Base-by-base conservation (phyloP, 2,113 vertebrate genomes). In the Cichladusa arquata region DNA sequence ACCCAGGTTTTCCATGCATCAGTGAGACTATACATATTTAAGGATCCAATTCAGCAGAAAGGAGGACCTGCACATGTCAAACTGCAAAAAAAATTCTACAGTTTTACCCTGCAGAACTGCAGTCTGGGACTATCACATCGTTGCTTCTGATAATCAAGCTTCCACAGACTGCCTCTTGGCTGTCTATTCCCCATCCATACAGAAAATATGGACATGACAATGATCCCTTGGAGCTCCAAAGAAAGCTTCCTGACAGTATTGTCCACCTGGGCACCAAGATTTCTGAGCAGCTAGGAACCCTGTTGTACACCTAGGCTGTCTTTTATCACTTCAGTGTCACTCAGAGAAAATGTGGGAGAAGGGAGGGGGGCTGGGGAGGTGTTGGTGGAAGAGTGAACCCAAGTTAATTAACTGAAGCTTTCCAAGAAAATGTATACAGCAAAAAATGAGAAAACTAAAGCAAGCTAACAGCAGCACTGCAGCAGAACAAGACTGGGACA, bases 1-100 rank as follows among this genome's bases (percentile, higher is more conserved):
- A 77, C 62, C 86, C 76, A 86, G 36, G 76, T 95, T 89, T 86
- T 95, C 93, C 70, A 47, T 50, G 85, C 53, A 40, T 95, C 85
- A 60, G 61, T 81, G 71, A 71, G 71, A 92, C 85, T 70, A 70
- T 56, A 73, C n/a, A 78, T 94, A 79, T 70, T 80, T 36, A 83
- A 85, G 44, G 60, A 36, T 58, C 95, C 78, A 56, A 62, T 61
- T 84, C 84, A 85, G 79, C 78, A 72, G 12, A 84, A 82, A n/a
- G 50, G 60, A 92, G 54, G 65, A 65, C 33, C 47, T 66, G 25
- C 31, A 24, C 51, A 20, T 29, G 29, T 36, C 56, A 70, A 89
- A 33, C 64, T 62, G 64, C 70, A 62, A 50, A 62, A 81, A 81
- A 78, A 93, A 28, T 45, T 91, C 88, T 69, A 8, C n/a, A 76